Evolutionary conservation across 2,797 vertebrate species (phyloP), one percentile per base, ranked within the genome.

Genomic region (Bradypodion pumilum): DNA sequence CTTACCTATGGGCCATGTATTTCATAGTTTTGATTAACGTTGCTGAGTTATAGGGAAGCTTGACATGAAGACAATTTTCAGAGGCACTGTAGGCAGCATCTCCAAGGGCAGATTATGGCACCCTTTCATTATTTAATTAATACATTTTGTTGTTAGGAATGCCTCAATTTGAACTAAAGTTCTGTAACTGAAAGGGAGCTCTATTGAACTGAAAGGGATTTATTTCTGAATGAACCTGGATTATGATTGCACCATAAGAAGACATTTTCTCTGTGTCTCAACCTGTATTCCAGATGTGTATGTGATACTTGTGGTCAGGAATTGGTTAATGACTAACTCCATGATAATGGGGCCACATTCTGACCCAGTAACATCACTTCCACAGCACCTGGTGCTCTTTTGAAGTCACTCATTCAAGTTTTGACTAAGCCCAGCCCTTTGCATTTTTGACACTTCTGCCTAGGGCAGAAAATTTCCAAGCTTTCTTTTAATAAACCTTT

Each of bases 351-450:
- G 74, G 66, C 84, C 29, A 7, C 77, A 83, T 80, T 42, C 23
- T 85, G 80, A 87, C 84, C 83, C 80, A 86, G 74, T 19, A 73
- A 68, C 25, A 75, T 86, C 87, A 65, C 85, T 92, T 89, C n/a
- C 85, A 1, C 59, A 78, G 78, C 88, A 90, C 80, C 86, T 93
- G 93, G 92, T 80, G 81, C 88, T 90, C 83, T 85, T 92, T 90
- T 94, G 92, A 94, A 92, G 89, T 89, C 65, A 79, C 44, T 49
- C 76, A 77, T 80, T 89, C 93, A 92, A 91, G 93, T 93, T 88
- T 88, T 91, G 86, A 91, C 90, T 0, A 78, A 89, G 89, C 82
- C 74, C 72, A 78, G 5, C 32, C 62, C 46, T 78, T 1, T 74
- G 80, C 80, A 6, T 80, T 85, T 87, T 49, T 49, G 87, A 85